These are phyloP conservation scores for Petrophora chlorosata DNA, from an alignment of 2,888 invertebrate species.

Conservation along the genomic window DNA sequence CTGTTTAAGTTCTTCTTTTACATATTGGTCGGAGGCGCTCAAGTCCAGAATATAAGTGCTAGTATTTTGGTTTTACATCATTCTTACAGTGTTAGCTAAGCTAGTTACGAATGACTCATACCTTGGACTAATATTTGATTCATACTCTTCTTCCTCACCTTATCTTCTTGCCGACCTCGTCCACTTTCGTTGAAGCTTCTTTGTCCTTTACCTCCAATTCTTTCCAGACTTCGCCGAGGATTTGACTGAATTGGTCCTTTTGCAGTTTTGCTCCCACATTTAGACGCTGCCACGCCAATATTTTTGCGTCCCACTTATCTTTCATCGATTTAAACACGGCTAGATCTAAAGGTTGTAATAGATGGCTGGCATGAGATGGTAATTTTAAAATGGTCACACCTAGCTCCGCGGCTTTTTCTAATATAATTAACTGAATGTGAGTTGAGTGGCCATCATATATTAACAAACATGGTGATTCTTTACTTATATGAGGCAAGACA, in stretches of 20 bases:
- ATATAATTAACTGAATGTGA: neutral
- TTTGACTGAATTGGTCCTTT: conserved; percentile 9
- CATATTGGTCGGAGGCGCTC: no score
- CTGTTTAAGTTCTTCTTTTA: no score
- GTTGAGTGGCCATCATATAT: neutral
- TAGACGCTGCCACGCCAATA: conserved; percentile 19
- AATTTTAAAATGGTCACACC: neutral
- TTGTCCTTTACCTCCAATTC: no score
- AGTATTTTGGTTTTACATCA: no score
- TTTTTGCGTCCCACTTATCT: conserved; percentile 17
- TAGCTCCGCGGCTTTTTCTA: neutral
- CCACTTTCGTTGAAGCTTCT: no score
- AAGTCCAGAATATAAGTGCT: no score
- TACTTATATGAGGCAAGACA: conserved; percentile 2
- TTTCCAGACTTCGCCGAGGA: conserved; percentile 12
- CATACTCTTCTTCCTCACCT: no score
- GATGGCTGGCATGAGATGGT: neutral
- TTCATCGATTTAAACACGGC: conserved; percentile 5
- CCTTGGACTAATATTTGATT: no score
- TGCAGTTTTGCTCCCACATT: conserved; percentile 28
- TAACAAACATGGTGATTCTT: neutral
- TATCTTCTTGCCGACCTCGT: no score
- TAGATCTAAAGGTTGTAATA: neutral
- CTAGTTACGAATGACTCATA: no score
- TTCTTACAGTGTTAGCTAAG: no score